A percentile compares a stretch with the other conserved stretches of the same genome.
Evolutionary conservation across 2,888 invertebrate genomes (phyloP).

Genomic region (Tyria jacobaeae): DNA sequence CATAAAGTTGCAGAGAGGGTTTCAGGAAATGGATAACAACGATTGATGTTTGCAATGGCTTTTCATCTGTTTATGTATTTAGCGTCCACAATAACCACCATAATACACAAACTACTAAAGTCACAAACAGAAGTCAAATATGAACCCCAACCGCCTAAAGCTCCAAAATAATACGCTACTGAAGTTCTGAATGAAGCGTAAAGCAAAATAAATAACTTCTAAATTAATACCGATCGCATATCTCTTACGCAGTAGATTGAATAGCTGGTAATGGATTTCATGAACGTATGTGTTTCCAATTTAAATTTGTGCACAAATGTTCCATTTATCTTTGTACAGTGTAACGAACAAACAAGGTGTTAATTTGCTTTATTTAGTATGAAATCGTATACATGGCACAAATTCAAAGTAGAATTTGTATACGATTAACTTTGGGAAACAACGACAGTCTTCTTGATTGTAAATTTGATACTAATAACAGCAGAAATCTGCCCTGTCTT

Average conservation of each 20-base stretch:
- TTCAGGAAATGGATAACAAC: slow-evolving; percentile 5
- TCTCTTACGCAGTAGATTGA: slow-evolving; percentile 30
- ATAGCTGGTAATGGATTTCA: slow-evolving; percentile 28
- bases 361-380: slow-evolving; percentile 28
- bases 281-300: slow-evolving; percentile 38
- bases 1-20: background rate
- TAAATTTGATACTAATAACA: too few species aligned
- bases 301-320: slow-evolving; percentile 36
- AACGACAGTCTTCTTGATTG: background rate
- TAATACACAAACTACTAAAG: slow-evolving; percentile 9
- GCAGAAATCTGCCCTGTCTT: too few species aligned
- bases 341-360: slow-evolving; percentile 14
- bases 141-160: background rate
- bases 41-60: background rate
- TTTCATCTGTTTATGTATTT: slow-evolving; percentile 1
- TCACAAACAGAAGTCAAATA: slow-evolving; percentile 2
- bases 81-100: slow-evolving; percentile 7
- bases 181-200: slow-evolving; percentile 12
- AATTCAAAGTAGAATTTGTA: background rate
- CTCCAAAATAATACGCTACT: slow-evolving; percentile 17
- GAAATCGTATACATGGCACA: background rate
- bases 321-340: slow-evolving; percentile 34
- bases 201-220: slow-evolving; percentile 37
- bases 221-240: slow-evolving; percentile 33
- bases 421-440: background rate